Base-by-base conservation (phyloP, 2,113 vertebrate species). In the Eonycteris spelaea region DNA sequence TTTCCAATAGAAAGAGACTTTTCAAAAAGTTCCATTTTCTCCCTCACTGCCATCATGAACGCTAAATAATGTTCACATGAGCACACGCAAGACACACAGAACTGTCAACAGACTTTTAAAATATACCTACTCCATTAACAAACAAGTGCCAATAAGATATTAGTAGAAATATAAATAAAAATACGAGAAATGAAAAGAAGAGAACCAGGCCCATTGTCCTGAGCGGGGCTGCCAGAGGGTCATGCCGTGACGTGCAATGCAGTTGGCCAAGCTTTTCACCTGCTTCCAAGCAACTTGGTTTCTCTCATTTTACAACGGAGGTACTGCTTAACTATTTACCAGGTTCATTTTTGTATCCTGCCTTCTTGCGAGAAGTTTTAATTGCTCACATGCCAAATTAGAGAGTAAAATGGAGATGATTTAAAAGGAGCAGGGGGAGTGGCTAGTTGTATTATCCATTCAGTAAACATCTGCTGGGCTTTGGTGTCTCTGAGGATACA, bases 121-220 rank as follows among this genome's bases (percentile, higher is more conserved):
- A 43, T 16, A 5, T 7, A 59, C 26, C 12, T 45, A 21, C 63
- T 71, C 30, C 38, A n/a, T 63, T 86, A 67, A 68, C 33, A 53
- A 53, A 61, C 40, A 87, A 94, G 16, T 75, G 57, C 12, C 48
- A 57, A 16, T 71, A 48, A 77, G 61, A 35, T 71, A 61, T 77
- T 43, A 77, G 28, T 87, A 80, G 80, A 86, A 91, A 93, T 77
- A 12, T 24, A 90, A 92, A 78, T 87, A 67, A 70, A 90, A 75
- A 71, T 30, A 71, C 14, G 88, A 24, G n/a, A n/a, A 90, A 94
- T 51, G 38, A 74, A 63, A n/a, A 78, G 45, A 65, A 63, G 40
- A 78, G 45, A 65, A 35, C 35, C 30, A 33, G 43, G 43, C 35
- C 5, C 18, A 28, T 8, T 63, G 14, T 67, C 33, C 22, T 16